phyloP scores from a whole-genome alignment of 2,113 vertebrate species.

The Hemiprocne comata region DNA sequence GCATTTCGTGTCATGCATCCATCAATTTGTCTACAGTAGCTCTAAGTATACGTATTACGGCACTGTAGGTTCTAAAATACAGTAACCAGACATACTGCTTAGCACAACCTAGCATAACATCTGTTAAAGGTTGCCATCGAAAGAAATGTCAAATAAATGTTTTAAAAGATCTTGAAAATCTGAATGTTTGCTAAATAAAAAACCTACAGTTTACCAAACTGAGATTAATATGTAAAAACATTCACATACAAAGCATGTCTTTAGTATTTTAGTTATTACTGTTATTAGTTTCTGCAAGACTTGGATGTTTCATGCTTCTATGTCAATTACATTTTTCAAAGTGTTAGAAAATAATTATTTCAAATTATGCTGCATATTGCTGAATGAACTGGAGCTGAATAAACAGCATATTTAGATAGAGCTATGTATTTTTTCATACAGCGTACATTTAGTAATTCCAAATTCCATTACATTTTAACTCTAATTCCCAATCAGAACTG shows the following conservation, averaged over 20 bases:
- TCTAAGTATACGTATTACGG: neutral
- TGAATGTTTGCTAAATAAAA: neutral
- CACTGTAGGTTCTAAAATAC: neutral
- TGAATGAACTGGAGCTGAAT: neutral
- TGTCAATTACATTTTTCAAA: neutral
- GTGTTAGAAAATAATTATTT: slow-evolving; percentile 14
- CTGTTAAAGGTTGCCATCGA: neutral
- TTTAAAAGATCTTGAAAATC: neutral
- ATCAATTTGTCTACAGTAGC: neutral
- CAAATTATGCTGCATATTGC: neutral
- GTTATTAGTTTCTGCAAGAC: neutral
- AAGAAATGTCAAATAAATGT: neutral
- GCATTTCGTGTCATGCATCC: neutral
- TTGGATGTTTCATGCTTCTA: neutral
- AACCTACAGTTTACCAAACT: neutral
- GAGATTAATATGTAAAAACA: neutral
- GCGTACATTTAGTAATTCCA: neutral
- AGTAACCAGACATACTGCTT: neutral
- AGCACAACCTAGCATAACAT: neutral
- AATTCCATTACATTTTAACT: neutral
- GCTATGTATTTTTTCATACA: neutral
- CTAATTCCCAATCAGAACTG: neutral
- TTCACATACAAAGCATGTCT: neutral
- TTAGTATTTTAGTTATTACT: neutral
- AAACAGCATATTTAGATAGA: neutral